Evolutionary conservation across 2,797 vertebrate species (phyloP).

Genomic region (Siniperca scherzeri): DNA sequence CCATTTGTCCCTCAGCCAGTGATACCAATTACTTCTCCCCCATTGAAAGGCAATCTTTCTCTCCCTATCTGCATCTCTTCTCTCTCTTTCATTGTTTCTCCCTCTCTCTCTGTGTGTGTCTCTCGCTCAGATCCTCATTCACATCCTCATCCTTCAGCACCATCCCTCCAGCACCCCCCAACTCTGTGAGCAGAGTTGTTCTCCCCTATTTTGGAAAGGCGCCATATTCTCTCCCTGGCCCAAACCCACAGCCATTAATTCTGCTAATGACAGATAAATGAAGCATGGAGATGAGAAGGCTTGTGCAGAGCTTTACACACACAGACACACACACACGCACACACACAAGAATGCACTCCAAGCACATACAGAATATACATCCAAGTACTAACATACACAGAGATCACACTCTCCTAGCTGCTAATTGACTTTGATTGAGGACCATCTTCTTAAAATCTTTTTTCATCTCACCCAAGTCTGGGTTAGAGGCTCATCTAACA

Average conservation of each 20-base stretch:
- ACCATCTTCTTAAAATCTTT: constrained; percentile 35
- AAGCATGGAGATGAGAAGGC: constrained; percentile 74
- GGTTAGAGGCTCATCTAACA: constrained; percentile 18
- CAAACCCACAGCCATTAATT: constrained; percentile 77
- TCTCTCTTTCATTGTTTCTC: not conserved
- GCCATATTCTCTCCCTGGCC: constrained; percentile 66
- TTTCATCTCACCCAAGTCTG: constrained; percentile 19
- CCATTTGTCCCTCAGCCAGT: constrained; percentile 40
- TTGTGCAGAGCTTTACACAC: constrained; percentile 19
- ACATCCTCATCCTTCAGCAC: constrained; percentile 33
- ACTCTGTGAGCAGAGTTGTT: constrained; percentile 44
- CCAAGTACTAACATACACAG: constrained; percentile 18
- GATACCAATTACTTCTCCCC: constrained; percentile 45
- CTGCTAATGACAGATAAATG: constrained; percentile 83
- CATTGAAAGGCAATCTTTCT: constrained; percentile 23
- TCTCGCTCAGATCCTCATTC: constrained; percentile 39
- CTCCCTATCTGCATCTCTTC: constrained; percentile 34
- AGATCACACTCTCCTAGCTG: constrained; percentile 30
- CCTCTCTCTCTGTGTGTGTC: not conserved
- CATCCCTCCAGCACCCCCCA: constrained; percentile 1
- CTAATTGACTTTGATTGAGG: constrained; percentile 76
- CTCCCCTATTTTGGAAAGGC: constrained; percentile 55
- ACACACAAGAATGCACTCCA: constrained; percentile 3
- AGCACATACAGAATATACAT: constrained; percentile 28
- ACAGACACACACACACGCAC: constrained; percentile 11